phyloP scores from a whole-genome alignment of 92 coral and sea anemone genomes.

The Desmophyllum pertusum region DNA sequence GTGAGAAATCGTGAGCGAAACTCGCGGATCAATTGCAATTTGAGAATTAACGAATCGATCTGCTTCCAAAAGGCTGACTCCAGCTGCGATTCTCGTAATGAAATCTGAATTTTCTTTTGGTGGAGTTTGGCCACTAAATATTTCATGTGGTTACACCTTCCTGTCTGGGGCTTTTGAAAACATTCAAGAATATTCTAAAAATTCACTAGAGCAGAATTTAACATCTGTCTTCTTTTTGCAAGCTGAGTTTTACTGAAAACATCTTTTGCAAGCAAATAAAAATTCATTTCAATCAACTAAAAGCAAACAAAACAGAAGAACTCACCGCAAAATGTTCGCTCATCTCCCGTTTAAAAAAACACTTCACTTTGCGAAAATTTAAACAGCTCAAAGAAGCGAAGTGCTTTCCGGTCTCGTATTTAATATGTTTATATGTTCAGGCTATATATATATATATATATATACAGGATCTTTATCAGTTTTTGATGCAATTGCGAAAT shows the following conservation, averaged over 20 bases:
- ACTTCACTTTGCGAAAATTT: background rate
- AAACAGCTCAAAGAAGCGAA: background rate
- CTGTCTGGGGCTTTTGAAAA: background rate
- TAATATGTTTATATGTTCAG: background rate
- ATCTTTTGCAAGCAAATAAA: background rate
- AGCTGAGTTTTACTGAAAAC: background rate
- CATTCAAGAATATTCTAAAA: background rate
- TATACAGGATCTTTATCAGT: background rate
- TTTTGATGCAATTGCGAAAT: background rate
- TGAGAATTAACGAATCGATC: background rate
- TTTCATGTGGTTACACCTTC: background rate
- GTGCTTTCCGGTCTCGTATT: background rate
- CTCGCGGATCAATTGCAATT: background rate
- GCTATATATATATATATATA: too few relatives aligned
- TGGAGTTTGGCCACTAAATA: background rate
- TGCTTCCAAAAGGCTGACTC: background rate
- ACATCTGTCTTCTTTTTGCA: constrained; percentile 4
- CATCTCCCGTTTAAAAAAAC: background rate
- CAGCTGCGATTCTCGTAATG: background rate
- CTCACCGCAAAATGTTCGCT: background rate
- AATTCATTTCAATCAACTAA: background rate
- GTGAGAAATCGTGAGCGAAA: background rate
- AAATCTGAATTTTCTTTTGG: background rate
- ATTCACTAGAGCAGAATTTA: background rate
- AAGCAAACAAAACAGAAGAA: constrained; percentile 4